Evolutionary conservation across 2,888 invertebrate species (phyloP), one percentile per base, ranked within the genome.

Genomic region (Hermodice carunculata): DNA sequence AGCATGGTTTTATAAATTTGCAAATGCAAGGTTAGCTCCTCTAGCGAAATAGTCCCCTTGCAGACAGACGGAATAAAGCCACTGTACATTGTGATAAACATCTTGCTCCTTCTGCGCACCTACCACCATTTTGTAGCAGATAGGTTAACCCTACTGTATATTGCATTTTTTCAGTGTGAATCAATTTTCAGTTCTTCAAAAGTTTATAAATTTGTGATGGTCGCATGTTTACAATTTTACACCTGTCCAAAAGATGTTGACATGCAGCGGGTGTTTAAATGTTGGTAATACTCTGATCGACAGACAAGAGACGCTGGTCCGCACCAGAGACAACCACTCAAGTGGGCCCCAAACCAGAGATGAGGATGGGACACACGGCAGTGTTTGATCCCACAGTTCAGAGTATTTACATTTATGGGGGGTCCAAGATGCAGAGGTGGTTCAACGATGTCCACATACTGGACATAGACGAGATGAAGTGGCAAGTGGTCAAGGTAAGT

Each of bases 401-500:
- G 17, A 81, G 83, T 71, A 72, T 85, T 32, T 85, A 84, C 62
- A 71, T 85, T 37, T 83, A 75, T 67, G 85, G 84, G 4, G 84
- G 85, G 3, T 82, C 83, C 31, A 84, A 83, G 71, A 82, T 81
- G 65, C 73, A 77, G 3, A 77, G 80, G 56, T 85, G 85, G 85
- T 84, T 82, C 68, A 80, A 78, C 70, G 85, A 84, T 73, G 81
- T 85, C 4, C 81, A 84, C 58, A 74, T 81, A 57, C 72, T 83
- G 26, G 83, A 83, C 69, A 49, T 78, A 17, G 81, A 83, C 65
- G 79, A 81, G 48, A 79, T 78, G 77, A 82, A 80, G 67, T 85
- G 85, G 85, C 77, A 76, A 58, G 70, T 80, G 3, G 77, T 83
- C 0, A 81, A 85, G 77, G 83, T 83, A 66, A 51, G 44, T 51